Base-by-base conservation (phyloP, 2,113 vertebrate species). In the Alligator mississippiensis region DNA sequence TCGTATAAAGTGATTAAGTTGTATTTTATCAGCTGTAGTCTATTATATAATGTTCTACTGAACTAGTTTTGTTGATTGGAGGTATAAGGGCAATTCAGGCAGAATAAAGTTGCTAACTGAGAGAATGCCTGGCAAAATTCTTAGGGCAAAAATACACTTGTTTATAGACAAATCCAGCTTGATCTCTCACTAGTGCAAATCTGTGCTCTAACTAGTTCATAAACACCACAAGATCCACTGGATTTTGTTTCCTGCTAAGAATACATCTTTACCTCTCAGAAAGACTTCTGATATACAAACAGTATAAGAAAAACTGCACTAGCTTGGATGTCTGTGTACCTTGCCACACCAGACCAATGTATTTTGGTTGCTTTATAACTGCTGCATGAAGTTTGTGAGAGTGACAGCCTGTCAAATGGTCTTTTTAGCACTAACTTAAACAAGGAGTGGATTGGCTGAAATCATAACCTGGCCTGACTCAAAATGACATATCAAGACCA, bases 231-330 rank as follows among this genome's bases (percentile, higher is more conserved):
- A 61, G 80, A 74, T 74, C 94, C 87, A 95, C 95, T 96, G 95
- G 89, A 93, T 92, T 95, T 94, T 93, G 93, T 96, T 97, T 95
- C 96, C 95, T 88, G 95, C 96, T 87, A 91, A 63, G 85, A 90
- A 80, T 92, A 96, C 34, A 17, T 94, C 90, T 94, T 95, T 96
- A 96, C 96, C 95, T 96, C 82, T 82, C 82, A 87, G 95, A 94
- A 97, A 96, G 85, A 92, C 84, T 96, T 95, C 92, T 96, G 96
- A 94, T 96, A 94, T 93, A 95, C 90, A 97, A 97, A 94, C 93
- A 96, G 80, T 75, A 30, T 75, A 93, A 95, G 93, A 93, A 93
- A 93, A 96, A 88, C 87, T 87, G 90, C 57, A 79, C 87, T 94
- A 94, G 94, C 89, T 93, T 90, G 77, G 84, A 70, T 18, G 86